phyloP scores from a whole-genome alignment of 2,797 vertebrate species.

The Typhlichthys subterraneus region DNA sequence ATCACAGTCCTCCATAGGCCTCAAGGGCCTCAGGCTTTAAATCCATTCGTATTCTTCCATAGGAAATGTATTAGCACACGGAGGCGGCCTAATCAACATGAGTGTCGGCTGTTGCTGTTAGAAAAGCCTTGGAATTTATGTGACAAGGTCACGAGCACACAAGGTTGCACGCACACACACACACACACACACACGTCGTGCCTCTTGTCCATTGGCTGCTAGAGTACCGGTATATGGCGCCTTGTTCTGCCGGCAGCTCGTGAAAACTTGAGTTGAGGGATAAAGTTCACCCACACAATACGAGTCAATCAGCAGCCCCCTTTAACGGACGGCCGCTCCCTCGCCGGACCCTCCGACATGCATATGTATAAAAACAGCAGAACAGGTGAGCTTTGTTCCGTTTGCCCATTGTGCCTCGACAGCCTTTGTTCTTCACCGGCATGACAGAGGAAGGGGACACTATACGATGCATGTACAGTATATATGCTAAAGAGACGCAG shows the following conservation, averaged over 20 bases:
- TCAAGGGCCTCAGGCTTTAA: conserved; percentile 17
- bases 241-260: too few species aligned
- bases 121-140: conserved; percentile 26
- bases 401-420: conserved; percentile 9
- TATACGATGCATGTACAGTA: too few species aligned
- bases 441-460: conserved; percentile 11
- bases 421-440: conserved; percentile 22
- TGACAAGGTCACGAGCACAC: conserved; percentile 32
- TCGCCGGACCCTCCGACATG: conserved; percentile 24
- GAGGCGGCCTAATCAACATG: conserved; percentile 50
- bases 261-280: too few species aligned
- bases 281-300: conserved; percentile 25
- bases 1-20: conserved; percentile 15
- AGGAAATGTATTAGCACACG: conserved; percentile 47
- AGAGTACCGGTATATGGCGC: too few species aligned
- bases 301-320: conserved; percentile 24
- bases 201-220: too few species aligned
- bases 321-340: conserved; percentile 16
- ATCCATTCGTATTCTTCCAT: conserved; percentile 23
- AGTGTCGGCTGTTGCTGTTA: conserved; percentile 42
- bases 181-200: too few species aligned
- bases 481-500: conserved; percentile 10
- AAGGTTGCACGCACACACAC: too few species aligned
- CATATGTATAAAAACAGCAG: conserved; percentile 22
- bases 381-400: conserved; percentile 54